Percentiles rank a stretch among this genome's conserved stretches.
phyloP scores from a whole-genome alignment of 2,113 vertebrate genomes.

The Ictidomys tridecemlineatus region DNA sequence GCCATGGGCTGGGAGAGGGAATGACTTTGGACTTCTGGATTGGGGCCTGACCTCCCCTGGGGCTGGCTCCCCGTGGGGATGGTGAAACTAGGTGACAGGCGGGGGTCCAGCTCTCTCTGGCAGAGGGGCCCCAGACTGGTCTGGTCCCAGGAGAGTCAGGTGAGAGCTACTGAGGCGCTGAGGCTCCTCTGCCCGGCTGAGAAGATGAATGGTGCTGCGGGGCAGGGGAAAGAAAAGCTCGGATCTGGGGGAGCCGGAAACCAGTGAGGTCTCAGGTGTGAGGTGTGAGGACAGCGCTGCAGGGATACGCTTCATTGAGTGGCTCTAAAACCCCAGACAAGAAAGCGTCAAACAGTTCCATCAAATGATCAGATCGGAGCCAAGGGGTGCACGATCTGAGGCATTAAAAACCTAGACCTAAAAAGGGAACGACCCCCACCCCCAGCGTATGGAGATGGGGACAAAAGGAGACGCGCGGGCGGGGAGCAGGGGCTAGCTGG shows the following conservation, averaged over 20 bases:
- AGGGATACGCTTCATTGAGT: background rate
- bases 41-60: background rate
- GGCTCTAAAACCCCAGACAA: background rate
- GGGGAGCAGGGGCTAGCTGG: background rate
- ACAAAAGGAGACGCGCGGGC: background rate
- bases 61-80: background rate
- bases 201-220: background rate
- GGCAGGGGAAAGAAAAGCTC: background rate
- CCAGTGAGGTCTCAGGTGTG: background rate
- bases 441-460: background rate
- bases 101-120: background rate
- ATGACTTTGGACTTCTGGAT: background rate
- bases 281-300: background rate
- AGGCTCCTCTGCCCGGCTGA: background rate
- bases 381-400: background rate
- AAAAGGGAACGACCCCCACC: background rate
- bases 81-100: background rate
- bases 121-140: background rate
- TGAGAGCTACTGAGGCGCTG: background rate
- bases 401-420: background rate
- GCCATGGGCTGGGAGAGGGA: background rate
- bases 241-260: background rate
- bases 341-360: background rate
- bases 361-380: background rate
- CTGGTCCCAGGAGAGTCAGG: background rate